These are phyloP conservation scores for Morus bassanus DNA, from an alignment of 2,797 vertebrate genomes.

Conservation along the genomic window DNA sequence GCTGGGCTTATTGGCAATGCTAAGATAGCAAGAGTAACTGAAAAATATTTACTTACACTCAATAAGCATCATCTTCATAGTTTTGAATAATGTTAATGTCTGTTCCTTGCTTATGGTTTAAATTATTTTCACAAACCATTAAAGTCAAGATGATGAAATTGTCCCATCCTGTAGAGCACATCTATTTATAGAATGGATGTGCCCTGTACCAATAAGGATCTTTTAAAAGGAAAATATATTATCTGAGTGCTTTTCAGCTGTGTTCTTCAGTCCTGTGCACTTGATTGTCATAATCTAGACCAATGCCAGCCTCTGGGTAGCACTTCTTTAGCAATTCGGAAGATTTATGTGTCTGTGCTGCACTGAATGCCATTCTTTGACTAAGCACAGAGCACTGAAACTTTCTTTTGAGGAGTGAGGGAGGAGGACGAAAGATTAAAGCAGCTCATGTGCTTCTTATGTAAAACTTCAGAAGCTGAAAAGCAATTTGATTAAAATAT, in stretches of 20 bases:
- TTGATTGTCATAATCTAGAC: slow-evolving; percentile 50
- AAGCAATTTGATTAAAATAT: slow-evolving; percentile 28
- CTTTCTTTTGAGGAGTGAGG: neutral
- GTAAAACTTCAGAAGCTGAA: slow-evolving; percentile 31
- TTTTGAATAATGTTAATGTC: slow-evolving; percentile 3
- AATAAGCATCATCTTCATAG: neutral
- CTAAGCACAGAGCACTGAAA: slow-evolving; percentile 19
- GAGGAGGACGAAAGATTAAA: slow-evolving; percentile 30
- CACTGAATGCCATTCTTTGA: slow-evolving; percentile 30
- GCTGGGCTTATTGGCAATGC: neutral
- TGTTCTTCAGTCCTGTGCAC: slow-evolving; percentile 8
- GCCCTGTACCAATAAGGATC: neutral
- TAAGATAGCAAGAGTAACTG: neutral
- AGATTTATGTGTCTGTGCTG: slow-evolving; percentile 33
- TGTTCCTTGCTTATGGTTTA: slow-evolving; percentile 16
- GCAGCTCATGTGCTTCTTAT: neutral
- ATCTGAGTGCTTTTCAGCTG: slow-evolving; percentile 5
- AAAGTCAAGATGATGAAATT: slow-evolving; percentile 38
- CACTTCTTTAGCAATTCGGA: slow-evolving; percentile 30
- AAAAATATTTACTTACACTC: slow-evolving; percentile 20
- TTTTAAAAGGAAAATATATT: slow-evolving; percentile 38
- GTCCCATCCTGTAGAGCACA: neutral
- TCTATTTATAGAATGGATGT: neutral
- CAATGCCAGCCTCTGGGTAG: slow-evolving; percentile 36
- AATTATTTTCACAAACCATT: slow-evolving; percentile 40